Evolutionary conservation across 2,797 vertebrate species (phyloP).

Genomic region (Anguilla obscura): DNA sequence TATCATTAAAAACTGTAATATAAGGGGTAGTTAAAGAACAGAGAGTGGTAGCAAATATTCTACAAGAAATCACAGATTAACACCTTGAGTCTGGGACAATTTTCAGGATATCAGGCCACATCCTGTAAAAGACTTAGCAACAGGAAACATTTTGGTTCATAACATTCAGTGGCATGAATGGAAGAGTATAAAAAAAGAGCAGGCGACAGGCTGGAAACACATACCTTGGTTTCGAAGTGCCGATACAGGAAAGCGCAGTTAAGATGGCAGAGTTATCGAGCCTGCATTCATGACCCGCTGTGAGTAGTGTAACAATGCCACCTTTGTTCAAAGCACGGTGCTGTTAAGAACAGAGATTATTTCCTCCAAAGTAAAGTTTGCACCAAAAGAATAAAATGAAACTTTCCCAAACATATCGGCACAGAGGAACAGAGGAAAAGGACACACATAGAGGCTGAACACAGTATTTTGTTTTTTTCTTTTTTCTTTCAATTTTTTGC

Average conservation of each 20-base stretch:
- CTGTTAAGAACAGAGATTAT: constrained; percentile 56
- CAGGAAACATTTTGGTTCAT: constrained; percentile 12
- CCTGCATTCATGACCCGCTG: constrained; percentile 58
- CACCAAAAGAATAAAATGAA: constrained; percentile 35
- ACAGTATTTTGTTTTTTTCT: not conserved
- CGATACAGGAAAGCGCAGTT: constrained; percentile 35
- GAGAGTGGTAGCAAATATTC: not conserved
- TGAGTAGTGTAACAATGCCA: constrained; percentile 59
- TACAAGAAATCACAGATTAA: constrained; percentile 23
- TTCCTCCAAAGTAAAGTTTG: constrained; percentile 41
- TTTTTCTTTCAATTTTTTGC: not conserved
- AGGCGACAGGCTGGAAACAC: constrained; percentile 22
- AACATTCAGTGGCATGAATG: not conserved
- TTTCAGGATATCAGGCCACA: not conserved
- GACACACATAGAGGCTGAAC: not conserved
- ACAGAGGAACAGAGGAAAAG: not conserved
- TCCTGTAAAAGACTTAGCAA: not conserved
- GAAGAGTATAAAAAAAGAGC: not conserved
- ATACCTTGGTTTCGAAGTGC: constrained; percentile 50
- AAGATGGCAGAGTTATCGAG: constrained; percentile 43
- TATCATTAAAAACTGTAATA: not conserved
- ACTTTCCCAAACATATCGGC: constrained; percentile 32
- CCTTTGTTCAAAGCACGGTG: constrained; percentile 60
- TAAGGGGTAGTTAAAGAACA: not conserved
- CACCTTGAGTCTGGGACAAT: not conserved